phyloP scores from a whole-genome alignment of 2,888 invertebrate species.

The Pocota personata region DNA sequence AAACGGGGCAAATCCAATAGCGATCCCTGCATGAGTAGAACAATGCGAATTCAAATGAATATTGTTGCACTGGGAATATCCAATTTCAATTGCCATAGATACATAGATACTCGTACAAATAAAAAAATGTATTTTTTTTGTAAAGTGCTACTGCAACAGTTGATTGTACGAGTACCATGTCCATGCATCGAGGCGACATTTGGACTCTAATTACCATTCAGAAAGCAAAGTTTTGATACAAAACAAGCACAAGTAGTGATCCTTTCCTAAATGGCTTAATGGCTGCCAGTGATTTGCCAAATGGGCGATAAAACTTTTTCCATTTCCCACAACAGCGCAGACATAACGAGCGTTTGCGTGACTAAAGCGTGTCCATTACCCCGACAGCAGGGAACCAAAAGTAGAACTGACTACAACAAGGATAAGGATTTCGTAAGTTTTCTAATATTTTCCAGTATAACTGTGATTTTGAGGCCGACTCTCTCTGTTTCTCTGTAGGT shows the following conservation, averaged over 20 bases:
- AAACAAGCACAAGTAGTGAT: slow-evolving; percentile 39
- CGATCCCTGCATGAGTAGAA: not conserved
- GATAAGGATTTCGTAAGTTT: slow-evolving; percentile 32
- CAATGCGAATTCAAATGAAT: slow-evolving; percentile 33
- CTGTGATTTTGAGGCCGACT: slow-evolving; percentile 1
- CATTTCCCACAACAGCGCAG: slow-evolving; percentile 47
- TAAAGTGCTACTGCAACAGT: slow-evolving; percentile 13
- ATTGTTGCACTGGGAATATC: slow-evolving; percentile 27
- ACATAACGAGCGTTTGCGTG: slow-evolving; percentile 63
- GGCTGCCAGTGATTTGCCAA: slow-evolving; percentile 64
- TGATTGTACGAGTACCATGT: slow-evolving; percentile 5
- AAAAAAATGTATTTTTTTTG: not conserved
- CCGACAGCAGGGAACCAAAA: not conserved
- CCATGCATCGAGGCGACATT: slow-evolving; percentile 22
- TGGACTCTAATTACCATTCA: slow-evolving; percentile 25
- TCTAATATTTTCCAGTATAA: slow-evolving; percentile 30
- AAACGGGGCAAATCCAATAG: slow-evolving; percentile 10
- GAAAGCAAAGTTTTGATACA: slow-evolving; percentile 46
- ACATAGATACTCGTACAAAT: not conserved
- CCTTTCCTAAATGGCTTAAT: slow-evolving; percentile 66
- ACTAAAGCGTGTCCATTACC: slow-evolving; percentile 41
- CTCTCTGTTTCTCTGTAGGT: not conserved
- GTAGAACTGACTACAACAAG: not conserved
- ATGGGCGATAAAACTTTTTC: slow-evolving; percentile 66
- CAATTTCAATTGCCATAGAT: slow-evolving; percentile 33